A percentile compares a stretch with the other conserved stretches of the same genome.
phyloP scores from a whole-genome alignment of 92 coral and sea anemone species.

The Paragorgia papillata region DNA sequence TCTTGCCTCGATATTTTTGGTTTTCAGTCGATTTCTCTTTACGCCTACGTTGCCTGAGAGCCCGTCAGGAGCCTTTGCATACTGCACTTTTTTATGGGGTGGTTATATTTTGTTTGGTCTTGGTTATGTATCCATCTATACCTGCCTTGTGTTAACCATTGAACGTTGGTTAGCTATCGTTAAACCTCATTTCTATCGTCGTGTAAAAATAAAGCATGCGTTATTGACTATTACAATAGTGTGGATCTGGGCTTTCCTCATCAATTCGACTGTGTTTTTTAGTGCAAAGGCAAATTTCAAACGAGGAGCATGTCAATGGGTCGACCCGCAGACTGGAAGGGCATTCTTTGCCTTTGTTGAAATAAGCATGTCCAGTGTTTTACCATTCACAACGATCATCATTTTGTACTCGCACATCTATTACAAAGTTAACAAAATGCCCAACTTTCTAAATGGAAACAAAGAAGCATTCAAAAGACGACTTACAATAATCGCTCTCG shows the following conservation, averaged over 20 bases:
- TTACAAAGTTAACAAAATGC: background rate
- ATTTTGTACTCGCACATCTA: conserved; percentile 17
- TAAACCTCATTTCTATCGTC: conserved; percentile 56
- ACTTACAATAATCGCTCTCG: conserved; percentile 18
- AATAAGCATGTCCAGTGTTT: background rate
- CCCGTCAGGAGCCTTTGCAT: conserved; percentile 7
- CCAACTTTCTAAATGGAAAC: background rate
- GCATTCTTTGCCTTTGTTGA: background rate
- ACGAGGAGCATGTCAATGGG: background rate
- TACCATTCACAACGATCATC: conserved; percentile 12
- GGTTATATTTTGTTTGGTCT: conserved; percentile 28
- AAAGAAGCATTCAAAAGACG: background rate
- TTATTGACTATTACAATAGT: background rate
- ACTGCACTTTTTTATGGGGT: conserved; percentile 23
- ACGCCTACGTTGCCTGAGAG: conserved; percentile 10
- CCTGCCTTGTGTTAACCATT: conserved; percentile 59
- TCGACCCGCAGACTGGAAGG: background rate
- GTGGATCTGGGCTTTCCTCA: conserved; percentile 27
- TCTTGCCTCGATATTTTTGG: conserved; percentile 15
- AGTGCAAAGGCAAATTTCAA: background rate
- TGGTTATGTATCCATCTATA: conserved; percentile 45
- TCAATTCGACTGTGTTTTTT: background rate
- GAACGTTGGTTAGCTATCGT: conserved; percentile 91
- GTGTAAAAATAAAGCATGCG: conserved; percentile 27
- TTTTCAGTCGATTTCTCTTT: conserved; percentile 13